Evolutionary conservation across 1,140 invertebrate species (phyloP).

Genomic region (Eumaeus atala): DNA sequence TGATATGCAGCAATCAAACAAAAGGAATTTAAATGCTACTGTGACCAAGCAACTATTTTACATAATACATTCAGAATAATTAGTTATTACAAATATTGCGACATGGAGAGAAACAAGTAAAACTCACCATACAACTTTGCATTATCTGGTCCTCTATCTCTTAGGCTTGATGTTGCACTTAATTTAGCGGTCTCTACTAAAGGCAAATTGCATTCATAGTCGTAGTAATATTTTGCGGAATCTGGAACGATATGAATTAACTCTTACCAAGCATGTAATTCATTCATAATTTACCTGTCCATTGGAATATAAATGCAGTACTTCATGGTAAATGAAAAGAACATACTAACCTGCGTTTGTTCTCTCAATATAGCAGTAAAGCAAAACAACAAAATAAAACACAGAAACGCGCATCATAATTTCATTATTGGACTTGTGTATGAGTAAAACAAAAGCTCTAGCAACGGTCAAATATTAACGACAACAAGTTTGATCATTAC

Average conservation of each 20-base stretch:
- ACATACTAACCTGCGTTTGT: slow-evolving; percentile 52
- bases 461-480: slow-evolving; percentile 42
- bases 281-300: too few species aligned
- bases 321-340: neutral
- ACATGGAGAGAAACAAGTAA: neutral
- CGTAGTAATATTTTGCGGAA: slow-evolving; percentile 72
- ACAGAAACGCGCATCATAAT: slow-evolving; percentile 61
- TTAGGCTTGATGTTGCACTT: slow-evolving; percentile 85
- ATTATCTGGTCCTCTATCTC: slow-evolving; percentile 86
- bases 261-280: neutral
- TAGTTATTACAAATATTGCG: too few species aligned
- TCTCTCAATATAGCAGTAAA: slow-evolving; percentile 48
- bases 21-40: too few species aligned
- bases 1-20: too few species aligned
- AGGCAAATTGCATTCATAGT: slow-evolving; percentile 88
- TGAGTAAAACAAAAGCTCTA: slow-evolving; percentile 29
- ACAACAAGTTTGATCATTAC: slow-evolving; percentile 67
- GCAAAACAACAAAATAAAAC: slow-evolving; percentile 57
- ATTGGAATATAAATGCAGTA: too few species aligned
- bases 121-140: slow-evolving; percentile 86
- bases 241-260: slow-evolving; percentile 38
- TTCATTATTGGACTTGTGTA: slow-evolving; percentile 45
- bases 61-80: too few species aligned
- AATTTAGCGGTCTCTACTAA: slow-evolving; percentile 82
- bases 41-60: too few species aligned